Percentiles rank a stretch among this genome's conserved stretches.
These are phyloP conservation scores for Pachymerium ferrugineum DNA, from an alignment of 2,888 invertebrate species.

Conservation along the genomic window DNA sequence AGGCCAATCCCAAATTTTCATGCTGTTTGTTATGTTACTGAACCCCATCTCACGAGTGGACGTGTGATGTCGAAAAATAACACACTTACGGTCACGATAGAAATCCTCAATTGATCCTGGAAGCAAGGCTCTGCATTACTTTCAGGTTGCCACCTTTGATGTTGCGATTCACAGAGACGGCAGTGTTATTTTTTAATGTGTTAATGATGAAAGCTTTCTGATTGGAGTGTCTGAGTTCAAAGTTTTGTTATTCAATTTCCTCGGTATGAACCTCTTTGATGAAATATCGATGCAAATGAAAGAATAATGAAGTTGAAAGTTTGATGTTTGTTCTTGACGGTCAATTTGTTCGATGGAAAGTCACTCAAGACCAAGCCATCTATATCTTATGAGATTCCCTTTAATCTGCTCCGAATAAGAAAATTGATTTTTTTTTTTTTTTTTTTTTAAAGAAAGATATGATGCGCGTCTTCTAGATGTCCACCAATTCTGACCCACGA, in stretches of 20 bases:
- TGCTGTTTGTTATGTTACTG: too few species aligned
- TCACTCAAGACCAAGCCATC: neutral
- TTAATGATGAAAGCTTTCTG: neutral
- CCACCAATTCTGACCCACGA: neutral
- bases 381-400: slow-evolving; percentile 3
- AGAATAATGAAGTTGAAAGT: slow-evolving; percentile 12
- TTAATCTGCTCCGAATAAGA: neutral
- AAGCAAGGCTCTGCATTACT: neutral
- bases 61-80: neutral
- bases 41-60: too few species aligned
- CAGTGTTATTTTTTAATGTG: neutral
- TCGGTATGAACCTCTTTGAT: slow-evolving; percentile 4
- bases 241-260: slow-evolving; percentile 16
- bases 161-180: too few species aligned
- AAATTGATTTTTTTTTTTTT: neutral
- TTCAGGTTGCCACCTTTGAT: neutral
- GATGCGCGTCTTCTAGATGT: neutral
- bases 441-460: too few species aligned
- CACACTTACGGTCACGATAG: neutral
- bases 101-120: neutral
- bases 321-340: slow-evolving; percentile 21
- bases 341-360: slow-evolving; percentile 21
- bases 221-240: neutral
- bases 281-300: neutral
- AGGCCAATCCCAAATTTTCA: too few species aligned